Evolutionary conservation across 2,797 vertebrate genomes (phyloP).

Genomic region (Cephalopachus bancanus): DNA sequence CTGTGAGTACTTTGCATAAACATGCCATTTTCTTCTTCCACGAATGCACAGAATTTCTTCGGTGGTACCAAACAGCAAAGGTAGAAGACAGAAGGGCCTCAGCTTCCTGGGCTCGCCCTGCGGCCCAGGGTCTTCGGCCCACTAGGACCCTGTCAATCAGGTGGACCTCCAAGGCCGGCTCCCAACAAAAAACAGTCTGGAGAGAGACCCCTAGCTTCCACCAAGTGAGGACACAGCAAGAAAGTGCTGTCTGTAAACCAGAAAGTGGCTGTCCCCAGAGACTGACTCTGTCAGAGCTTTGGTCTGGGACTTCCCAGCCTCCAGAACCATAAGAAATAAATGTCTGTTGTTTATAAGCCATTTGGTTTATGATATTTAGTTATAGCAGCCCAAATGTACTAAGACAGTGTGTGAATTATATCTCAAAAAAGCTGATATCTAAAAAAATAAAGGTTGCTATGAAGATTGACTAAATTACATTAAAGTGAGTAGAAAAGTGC

Average conservation of each 20-base stretch:
- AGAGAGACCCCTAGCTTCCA: not conserved
- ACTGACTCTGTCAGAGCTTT: not conserved
- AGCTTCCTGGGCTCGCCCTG: no score
- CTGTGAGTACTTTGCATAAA: no score
- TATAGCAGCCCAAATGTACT: not conserved
- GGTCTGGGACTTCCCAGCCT: not conserved
- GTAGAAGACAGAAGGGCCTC: no score
- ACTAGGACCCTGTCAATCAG: no score
- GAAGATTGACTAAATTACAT: not conserved
- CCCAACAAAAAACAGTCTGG: no score
- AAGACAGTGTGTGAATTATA: not conserved
- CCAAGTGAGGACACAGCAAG: not conserved
- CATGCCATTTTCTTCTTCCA: no score
- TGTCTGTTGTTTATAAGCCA: not conserved
- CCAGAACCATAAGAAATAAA: not conserved
- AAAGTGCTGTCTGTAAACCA: not conserved
- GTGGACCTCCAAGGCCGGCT: no score
- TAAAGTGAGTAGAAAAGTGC: not conserved
- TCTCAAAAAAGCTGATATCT: not conserved
- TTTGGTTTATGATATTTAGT: not conserved
- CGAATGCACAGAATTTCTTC: no score
- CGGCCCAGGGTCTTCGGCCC: no score
- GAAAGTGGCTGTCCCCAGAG: not conserved
- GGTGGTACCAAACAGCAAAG: no score
- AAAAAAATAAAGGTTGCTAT: not conserved